phyloP scores from a whole-genome alignment of 2,113 vertebrate genomes.

The Orcinus orca region DNA sequence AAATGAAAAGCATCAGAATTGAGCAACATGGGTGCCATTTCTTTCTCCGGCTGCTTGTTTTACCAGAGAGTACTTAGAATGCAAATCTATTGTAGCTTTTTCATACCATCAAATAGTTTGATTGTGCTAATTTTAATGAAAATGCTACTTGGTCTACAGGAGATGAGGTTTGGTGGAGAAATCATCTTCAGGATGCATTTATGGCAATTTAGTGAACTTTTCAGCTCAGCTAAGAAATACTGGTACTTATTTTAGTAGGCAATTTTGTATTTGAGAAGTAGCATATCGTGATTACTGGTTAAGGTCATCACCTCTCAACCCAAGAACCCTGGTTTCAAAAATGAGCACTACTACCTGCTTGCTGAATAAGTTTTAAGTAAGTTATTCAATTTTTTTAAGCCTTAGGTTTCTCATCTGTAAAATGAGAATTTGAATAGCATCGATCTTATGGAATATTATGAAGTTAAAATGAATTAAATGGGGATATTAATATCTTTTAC shows the following conservation, averaged over 20 bases:
- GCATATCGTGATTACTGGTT: background rate
- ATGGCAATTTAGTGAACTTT: background rate
- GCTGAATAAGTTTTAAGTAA: background rate
- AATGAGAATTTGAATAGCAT: background rate
- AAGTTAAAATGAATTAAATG: background rate
- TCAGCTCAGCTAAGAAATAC: background rate
- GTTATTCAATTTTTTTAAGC: background rate
- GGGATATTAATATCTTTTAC: background rate
- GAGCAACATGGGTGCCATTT: fast-evolving
- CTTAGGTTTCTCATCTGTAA: background rate
- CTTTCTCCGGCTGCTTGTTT: background rate
- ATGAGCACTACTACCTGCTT: background rate
- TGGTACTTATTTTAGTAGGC: background rate
- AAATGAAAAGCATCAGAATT: background rate
- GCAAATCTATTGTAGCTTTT: background rate
- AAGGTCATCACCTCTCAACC: background rate
- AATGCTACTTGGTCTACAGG: background rate
- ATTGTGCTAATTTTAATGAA: background rate
- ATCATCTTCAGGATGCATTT: background rate
- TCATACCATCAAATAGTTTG: background rate
- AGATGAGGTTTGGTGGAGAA: background rate
- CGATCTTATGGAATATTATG: background rate
- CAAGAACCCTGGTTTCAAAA: background rate
- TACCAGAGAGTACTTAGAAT: background rate
- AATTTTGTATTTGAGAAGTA: background rate